Percentiles rank a stretch among this genome's conserved stretches.
phyloP scores from a whole-genome alignment of 2,888 invertebrate genomes.

The Villa cingulata region DNA sequence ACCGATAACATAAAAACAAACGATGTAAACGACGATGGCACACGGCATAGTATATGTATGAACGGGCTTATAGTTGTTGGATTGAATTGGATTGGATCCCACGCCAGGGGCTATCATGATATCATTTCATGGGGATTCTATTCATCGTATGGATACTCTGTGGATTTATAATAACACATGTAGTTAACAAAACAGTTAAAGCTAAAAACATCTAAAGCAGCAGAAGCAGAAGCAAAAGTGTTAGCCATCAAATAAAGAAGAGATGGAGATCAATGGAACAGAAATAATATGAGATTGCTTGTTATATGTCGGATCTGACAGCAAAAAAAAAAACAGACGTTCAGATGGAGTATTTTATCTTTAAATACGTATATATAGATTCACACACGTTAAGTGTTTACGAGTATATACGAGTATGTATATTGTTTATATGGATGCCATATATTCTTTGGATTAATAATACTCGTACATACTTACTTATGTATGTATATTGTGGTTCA shows the following conservation, averaged over 20 bases:
- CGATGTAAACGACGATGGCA: background rate
- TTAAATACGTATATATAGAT: no score
- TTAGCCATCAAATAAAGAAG: background rate
- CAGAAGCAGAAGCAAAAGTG: background rate
- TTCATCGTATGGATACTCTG: background rate
- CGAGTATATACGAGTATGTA: no score
- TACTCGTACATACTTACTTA: no score
- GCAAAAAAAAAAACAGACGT: background rate
- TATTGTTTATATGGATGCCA: background rate
- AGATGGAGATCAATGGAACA: conserved; percentile 7
- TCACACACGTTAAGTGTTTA: no score
- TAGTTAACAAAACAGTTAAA: no score
- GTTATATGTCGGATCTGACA: background rate
- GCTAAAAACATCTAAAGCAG: no score
- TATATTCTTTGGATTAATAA: no score
- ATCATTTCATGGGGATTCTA: background rate
- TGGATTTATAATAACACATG: background rate
- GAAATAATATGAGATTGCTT: conserved; percentile 4
- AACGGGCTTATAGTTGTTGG: background rate
- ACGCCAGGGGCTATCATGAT: background rate
- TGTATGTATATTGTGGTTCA: background rate
- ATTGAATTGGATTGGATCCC: background rate
- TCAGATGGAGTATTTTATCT: no score
- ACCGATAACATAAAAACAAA: no score
- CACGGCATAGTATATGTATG: background rate